Percentiles rank a stretch among this genome's conserved stretches.
phyloP scores from a whole-genome alignment of 1,140 invertebrate genomes.

The Leptoteleia sp. region DNA sequence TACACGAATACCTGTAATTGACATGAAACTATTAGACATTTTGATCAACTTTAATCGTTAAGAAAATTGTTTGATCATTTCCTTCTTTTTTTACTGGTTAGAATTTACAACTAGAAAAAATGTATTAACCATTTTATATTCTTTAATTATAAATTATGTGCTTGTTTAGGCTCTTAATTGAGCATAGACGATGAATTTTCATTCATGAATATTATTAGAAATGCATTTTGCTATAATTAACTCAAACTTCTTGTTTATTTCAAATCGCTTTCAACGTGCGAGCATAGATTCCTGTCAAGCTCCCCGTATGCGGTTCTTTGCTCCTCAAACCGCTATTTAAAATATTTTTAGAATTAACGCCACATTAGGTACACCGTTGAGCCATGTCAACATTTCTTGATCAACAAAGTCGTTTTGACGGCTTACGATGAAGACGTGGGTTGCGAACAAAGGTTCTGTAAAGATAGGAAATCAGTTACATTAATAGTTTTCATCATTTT shows the following conservation, averaged over 20 bases:
- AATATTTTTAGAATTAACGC: constrained; percentile 19
- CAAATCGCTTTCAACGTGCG: constrained; percentile 29
- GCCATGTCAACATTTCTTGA: background rate
- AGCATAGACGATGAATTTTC: background rate
- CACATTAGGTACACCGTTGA: background rate
- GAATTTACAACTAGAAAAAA: no score
- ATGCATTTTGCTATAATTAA: background rate
- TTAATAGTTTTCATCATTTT: no score
- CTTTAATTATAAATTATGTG: background rate
- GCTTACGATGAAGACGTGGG: constrained; percentile 72
- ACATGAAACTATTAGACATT: no score
- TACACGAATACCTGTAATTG: no score
- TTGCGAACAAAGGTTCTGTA: constrained; percentile 74
- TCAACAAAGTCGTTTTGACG: constrained; percentile 73
- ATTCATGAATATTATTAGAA: background rate
- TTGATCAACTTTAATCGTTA: no score
- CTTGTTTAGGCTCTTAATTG: constrained; percentile 2
- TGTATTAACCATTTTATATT: background rate
- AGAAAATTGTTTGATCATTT: no score
- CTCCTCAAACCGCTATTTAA: no score
- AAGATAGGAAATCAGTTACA: constrained; percentile 29
- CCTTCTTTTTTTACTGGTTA: no score
- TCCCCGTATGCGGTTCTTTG: no score
- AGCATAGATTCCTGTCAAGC: constrained; percentile 17
- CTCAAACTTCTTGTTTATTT: constrained; percentile 1